A percentile compares a stretch with the other conserved stretches of the same genome.
phyloP scores from a whole-genome alignment of 2,797 vertebrate genomes.

The Limnodromus scolopaceus region DNA sequence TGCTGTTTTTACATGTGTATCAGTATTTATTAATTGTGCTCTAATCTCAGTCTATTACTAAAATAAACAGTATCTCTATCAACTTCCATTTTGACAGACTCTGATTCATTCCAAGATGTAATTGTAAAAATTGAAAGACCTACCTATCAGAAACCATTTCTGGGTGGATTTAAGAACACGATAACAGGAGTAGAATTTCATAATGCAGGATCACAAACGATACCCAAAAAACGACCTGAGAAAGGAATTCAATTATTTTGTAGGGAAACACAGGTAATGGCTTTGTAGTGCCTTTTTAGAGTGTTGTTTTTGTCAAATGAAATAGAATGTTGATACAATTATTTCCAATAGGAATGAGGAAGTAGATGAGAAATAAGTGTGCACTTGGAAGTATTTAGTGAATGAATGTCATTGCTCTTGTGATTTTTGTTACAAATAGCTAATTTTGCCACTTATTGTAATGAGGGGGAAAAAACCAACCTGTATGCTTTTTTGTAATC shows the following conservation, averaged over 20 bases:
- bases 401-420: background rate
- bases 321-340: background rate
- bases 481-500: background rate
- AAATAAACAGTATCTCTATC: background rate
- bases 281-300: background rate
- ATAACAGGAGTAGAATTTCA: slow-evolving; percentile 86
- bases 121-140: slow-evolving; percentile 86
- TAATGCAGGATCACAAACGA: slow-evolving; percentile 89
- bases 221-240: slow-evolving; percentile 76
- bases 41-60: background rate
- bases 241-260: slow-evolving; percentile 76
- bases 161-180: slow-evolving; percentile 90
- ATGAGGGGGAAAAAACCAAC: background rate
- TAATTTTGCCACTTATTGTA: background rate
- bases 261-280: slow-evolving; percentile 88
- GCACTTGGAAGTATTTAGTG: background rate
- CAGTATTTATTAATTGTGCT: fast-evolving
- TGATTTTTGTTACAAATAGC: background rate
- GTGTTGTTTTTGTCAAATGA: background rate
- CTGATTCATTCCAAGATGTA: slow-evolving; percentile 78
- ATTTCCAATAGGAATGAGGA: background rate
- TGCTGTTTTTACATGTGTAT: background rate
- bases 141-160: slow-evolving; percentile 83
- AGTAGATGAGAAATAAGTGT: background rate
- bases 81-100: slow-evolving; percentile 67